Conservation (phyloP, 2,113 vertebrate species). For the Nicator chloris region DNA sequence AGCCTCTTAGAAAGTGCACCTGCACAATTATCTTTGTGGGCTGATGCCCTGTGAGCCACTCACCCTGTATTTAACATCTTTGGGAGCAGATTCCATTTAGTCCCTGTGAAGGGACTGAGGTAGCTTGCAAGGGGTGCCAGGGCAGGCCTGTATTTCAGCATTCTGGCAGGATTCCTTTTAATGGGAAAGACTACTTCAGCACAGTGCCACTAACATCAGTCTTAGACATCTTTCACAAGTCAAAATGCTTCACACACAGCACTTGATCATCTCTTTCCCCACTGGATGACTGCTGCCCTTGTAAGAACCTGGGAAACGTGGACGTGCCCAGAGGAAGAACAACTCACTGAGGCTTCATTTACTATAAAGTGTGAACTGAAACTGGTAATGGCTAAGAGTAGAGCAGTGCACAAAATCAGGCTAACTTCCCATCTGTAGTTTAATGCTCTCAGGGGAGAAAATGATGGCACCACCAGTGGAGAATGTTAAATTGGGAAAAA, state of each 20-base stretch:
- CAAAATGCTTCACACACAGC: neutral
- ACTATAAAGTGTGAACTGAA: neutral
- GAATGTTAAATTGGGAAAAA: neutral
- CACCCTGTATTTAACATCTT: neutral
- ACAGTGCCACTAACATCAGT: neutral
- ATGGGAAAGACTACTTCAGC: neutral
- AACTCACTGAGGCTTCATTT: neutral
- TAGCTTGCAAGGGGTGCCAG: neutral
- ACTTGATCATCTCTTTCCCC: neutral
- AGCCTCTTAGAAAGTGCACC: neutral
- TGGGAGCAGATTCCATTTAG: neutral
- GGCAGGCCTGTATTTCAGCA: neutral
- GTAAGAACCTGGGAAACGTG: neutral
- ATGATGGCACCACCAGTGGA: neutral
- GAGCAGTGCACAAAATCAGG: neutral
- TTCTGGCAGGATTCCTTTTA: neutral
- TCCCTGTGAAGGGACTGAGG: neutral
- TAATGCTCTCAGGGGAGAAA: neutral
- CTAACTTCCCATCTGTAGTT: neutral
- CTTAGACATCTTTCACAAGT: neutral
- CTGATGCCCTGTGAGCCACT: neutral
- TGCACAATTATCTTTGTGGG: neutral
- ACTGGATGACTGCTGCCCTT: neutral
- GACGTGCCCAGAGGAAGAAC: neutral
- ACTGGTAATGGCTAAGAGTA: neutral